Evolutionary conservation across 2,797 vertebrate species (phyloP).

Genomic region (Carapus acus): DNA sequence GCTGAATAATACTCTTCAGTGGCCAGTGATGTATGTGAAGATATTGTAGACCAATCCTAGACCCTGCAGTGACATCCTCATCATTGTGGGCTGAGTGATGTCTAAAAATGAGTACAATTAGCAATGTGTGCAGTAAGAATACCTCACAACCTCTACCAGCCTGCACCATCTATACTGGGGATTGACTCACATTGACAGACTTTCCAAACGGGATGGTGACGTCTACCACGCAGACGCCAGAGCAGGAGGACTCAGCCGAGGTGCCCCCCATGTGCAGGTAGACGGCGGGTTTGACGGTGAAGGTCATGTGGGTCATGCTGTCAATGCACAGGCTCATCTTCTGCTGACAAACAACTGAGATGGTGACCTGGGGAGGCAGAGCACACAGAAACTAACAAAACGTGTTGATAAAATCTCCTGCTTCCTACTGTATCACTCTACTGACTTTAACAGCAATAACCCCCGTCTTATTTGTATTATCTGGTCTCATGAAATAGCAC

Average conservation of each 20-base stretch:
- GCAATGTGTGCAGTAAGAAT: no score
- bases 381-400: no score
- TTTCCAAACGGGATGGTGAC: conserved; percentile 73
- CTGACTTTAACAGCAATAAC: no score
- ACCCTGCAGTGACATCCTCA: no score
- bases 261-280: conserved; percentile 78
- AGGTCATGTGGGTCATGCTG: conserved; percentile 51
- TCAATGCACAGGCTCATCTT: conserved; percentile 37
- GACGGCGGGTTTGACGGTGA: conserved; percentile 76
- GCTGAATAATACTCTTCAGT: no score
- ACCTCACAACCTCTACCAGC: not conserved
- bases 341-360: conserved; percentile 12
- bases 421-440: not conserved
- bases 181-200: conserved; percentile 74
- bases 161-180: not conserved
- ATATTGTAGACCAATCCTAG: no score
- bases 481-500: no score
- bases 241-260: conserved; percentile 64
- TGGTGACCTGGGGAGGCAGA: no score
- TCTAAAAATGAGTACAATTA: no score
- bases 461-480: no score
- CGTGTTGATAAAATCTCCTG: not conserved
- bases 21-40: no score
- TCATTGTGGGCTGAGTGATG: no score
- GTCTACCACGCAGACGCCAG: conserved; percentile 84